Evolutionary conservation across 2,888 invertebrate genomes (phyloP).

Genomic region (Lochmaea crataegi): DNA sequence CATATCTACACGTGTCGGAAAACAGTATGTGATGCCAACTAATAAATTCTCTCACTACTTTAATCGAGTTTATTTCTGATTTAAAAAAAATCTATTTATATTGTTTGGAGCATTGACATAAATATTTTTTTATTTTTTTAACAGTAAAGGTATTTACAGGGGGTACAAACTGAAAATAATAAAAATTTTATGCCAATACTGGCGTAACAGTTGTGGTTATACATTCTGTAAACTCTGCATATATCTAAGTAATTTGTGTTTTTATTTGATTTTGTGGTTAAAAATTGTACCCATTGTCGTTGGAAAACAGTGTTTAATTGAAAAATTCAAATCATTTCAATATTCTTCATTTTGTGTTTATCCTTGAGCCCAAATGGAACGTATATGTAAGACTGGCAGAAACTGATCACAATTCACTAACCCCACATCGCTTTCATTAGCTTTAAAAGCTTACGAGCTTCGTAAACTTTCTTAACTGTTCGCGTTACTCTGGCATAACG

Average conservation of each 20-base stretch:
- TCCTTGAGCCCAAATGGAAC: neutral
- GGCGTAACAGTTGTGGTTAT: no score
- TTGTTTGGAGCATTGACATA: conserved; percentile 2
- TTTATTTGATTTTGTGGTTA: no score
- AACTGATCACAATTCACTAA: neutral
- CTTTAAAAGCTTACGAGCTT: neutral
- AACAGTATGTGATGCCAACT: conserved; percentile 18
- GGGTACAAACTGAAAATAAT: neutral
- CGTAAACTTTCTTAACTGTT: neutral
- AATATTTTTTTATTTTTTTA: neutral
- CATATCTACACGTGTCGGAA: conserved; percentile 21
- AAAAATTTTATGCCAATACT: no score
- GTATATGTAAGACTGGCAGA: neutral
- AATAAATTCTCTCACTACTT: conserved; percentile 7
- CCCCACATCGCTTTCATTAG: neutral
- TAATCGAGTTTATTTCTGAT: conserved; percentile 4
- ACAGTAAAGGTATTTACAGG: neutral
- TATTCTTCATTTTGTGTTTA: no score
- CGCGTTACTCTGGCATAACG: neutral
- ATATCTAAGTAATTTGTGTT: no score
- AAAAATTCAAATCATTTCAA: no score
- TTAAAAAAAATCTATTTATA: conserved; percentile 4
- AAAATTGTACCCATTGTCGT: no score
- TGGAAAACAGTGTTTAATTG: no score
- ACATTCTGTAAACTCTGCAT: no score